phyloP scores from a whole-genome alignment of 2,113 vertebrate species.

The Corythoichthys haematopterus region DNA sequence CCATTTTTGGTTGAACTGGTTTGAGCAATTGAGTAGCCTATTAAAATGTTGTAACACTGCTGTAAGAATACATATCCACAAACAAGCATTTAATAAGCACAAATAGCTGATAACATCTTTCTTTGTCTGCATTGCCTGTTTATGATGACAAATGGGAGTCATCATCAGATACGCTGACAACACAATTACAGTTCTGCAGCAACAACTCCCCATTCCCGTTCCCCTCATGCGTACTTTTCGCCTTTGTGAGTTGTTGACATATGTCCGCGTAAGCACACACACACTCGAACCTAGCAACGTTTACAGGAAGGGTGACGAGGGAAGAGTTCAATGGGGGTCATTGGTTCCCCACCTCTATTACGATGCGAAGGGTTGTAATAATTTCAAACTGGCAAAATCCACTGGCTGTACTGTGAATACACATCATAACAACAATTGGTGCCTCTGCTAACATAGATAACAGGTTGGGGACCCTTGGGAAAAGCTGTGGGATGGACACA shows the following conservation, averaged over 20 bases:
- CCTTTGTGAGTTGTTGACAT: slow-evolving; percentile 23
- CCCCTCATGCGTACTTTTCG: slow-evolving; percentile 31
- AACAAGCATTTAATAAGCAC: slow-evolving; percentile 21
- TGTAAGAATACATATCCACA: not conserved
- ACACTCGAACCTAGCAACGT: slow-evolving; percentile 29
- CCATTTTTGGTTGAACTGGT: not conserved
- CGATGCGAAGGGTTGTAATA: slow-evolving; percentile 23
- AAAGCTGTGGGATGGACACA: slow-evolving; percentile 40
- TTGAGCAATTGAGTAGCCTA: not conserved
- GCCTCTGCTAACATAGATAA: slow-evolving; percentile 54
- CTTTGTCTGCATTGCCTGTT: slow-evolving; percentile 51
- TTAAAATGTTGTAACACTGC: not conserved
- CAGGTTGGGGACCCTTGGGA: slow-evolving; percentile 46
- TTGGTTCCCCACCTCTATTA: slow-evolving; percentile 7
- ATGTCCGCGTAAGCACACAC: slow-evolving; percentile 9
- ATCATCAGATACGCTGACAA: slow-evolving; percentile 70
- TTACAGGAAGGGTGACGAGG: slow-evolving; percentile 45
- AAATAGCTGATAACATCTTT: slow-evolving; percentile 40
- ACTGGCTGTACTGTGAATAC: slow-evolving; percentile 32
- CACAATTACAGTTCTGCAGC: slow-evolving; percentile 66
- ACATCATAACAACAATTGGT: slow-evolving; percentile 44
- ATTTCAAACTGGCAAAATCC: slow-evolving; percentile 33
- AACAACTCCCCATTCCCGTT: slow-evolving; percentile 53
- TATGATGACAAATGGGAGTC: slow-evolving; percentile 63
- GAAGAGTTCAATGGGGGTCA: slow-evolving; percentile 31